phyloP scores from a whole-genome alignment of 2,888 invertebrate genomes.

The Polymixis lichenea region DNA sequence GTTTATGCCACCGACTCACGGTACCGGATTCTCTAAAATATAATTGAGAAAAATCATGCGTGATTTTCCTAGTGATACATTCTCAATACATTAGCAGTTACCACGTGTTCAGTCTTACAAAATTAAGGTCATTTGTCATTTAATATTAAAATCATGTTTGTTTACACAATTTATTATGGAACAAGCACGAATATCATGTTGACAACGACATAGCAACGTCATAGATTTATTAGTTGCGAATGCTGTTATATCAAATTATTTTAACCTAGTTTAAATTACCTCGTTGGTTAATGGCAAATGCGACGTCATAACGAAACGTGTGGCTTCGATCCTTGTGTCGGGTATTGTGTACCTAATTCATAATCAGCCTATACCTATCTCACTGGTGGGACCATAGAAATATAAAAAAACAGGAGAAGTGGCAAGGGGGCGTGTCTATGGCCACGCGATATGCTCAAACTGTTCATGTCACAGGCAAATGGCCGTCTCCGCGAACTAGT shows the following conservation, averaged over 20 bases:
- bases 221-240: slow-evolving; percentile 4
- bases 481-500: too few species aligned
- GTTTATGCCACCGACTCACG: background rate
- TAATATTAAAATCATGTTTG: slow-evolving; percentile 31
- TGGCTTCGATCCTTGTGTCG: background rate
- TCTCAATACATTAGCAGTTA: background rate
- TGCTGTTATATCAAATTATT: slow-evolving; percentile 16
- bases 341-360: too few species aligned
- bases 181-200: slow-evolving; percentile 21
- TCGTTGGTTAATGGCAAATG: background rate
- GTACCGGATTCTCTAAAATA: too few species aligned
- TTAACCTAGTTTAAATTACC: background rate
- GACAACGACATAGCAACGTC: slow-evolving; percentile 20
- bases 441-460: background rate
- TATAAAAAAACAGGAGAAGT: background rate
- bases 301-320: background rate
- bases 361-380: too few species aligned
- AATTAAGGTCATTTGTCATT: slow-evolving; percentile 52
- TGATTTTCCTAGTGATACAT: background rate
- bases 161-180: slow-evolving; percentile 39
- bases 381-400: too few species aligned
- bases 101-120: background rate
- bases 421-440: background rate
- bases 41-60: too few species aligned
- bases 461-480: background rate